Evolutionary conservation across 2,113 vertebrate genomes (phyloP).

Genomic region (Spea multiplicata): DNA sequence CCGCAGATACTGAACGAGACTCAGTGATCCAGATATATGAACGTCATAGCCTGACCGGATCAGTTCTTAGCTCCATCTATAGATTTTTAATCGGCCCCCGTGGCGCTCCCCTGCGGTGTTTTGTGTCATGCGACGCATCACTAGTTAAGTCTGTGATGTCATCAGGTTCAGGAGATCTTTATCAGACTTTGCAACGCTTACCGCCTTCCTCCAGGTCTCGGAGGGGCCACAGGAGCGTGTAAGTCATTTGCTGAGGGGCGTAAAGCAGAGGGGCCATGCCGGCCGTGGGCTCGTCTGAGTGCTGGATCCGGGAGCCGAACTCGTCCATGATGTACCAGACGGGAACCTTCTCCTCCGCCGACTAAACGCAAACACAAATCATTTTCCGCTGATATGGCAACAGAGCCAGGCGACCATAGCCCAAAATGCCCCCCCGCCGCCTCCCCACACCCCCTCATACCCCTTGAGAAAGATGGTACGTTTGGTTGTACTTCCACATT

Average conservation of each 20-base stretch:
- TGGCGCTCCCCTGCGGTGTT: too few relatives aligned
- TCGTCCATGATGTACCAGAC: conserved; percentile 98
- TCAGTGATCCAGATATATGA: too few relatives aligned
- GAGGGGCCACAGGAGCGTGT: conserved; percentile 88
- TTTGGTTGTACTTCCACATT: conserved; percentile 98
- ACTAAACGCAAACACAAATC: conserved; percentile 51
- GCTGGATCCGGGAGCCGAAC: conserved; percentile 88
- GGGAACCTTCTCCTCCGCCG: conserved; percentile 81
- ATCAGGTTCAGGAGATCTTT: too few relatives aligned
- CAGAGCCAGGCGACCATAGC: too few relatives aligned
- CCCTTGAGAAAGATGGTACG: conserved; percentile 86
- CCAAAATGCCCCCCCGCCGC: too few relatives aligned
- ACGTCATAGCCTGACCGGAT: too few relatives aligned
- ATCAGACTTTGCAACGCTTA: conserved; percentile 48
- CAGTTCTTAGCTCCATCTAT: too few relatives aligned
- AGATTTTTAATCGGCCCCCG: too few relatives aligned
- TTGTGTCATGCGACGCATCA: too few relatives aligned
- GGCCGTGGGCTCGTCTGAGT: conserved; percentile 80
- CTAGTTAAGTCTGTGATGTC: too few relatives aligned
- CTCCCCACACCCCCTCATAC: conserved; percentile 63
- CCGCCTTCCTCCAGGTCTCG: conserved; percentile 82
- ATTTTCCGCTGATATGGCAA: too few relatives aligned
- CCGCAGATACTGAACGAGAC: too few relatives aligned
- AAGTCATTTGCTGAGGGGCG: conserved; percentile 73
- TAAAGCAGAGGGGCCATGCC: conserved; percentile 85